Percentiles rank a stretch among this genome's conserved stretches.
These are phyloP conservation scores for Fratercula arctica DNA, from an alignment of 2,797 vertebrate genomes.

Conservation along the genomic window DNA sequence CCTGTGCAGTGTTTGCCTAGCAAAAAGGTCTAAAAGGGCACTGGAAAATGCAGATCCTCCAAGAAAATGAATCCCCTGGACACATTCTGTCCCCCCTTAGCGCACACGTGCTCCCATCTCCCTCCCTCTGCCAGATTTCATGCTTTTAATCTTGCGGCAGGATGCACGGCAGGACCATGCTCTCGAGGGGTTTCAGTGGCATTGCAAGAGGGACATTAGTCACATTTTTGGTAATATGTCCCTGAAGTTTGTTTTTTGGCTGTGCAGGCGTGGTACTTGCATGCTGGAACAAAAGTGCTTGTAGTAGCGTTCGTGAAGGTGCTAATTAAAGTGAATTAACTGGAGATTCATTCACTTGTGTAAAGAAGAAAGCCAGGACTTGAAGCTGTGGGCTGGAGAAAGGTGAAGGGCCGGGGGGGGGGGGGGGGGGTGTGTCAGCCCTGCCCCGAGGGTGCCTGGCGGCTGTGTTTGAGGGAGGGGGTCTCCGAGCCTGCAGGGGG, in stretches of 20 bases:
- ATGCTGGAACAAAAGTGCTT: neutral
- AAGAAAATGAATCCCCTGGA: neutral
- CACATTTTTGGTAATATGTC: neutral
- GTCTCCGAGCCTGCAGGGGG: neutral
- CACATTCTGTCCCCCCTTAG: neutral
- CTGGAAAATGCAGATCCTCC: neutral
- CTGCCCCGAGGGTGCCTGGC: neutral
- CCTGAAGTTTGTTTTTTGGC: neutral
- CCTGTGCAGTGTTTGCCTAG: neutral
- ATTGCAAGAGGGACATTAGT: no score
- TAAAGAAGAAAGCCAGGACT: no score
- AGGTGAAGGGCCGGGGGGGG: neutral
- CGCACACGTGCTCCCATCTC: neutral
- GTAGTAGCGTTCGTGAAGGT: neutral
- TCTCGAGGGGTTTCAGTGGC: neutral
- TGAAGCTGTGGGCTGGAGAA: no score
- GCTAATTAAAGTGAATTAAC: neutral
- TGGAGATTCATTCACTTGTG: neutral
- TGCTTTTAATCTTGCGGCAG: neutral
- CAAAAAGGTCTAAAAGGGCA: neutral
- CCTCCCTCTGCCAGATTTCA: neutral
- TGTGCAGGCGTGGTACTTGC: neutral
- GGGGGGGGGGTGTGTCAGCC: neutral
- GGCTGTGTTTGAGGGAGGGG: fast-evolving
- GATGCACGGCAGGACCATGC: neutral